These are phyloP conservation scores for Chionodraco myersi DNA, from an alignment of 2,113 vertebrate genomes.

Conservation along the genomic window DNA sequence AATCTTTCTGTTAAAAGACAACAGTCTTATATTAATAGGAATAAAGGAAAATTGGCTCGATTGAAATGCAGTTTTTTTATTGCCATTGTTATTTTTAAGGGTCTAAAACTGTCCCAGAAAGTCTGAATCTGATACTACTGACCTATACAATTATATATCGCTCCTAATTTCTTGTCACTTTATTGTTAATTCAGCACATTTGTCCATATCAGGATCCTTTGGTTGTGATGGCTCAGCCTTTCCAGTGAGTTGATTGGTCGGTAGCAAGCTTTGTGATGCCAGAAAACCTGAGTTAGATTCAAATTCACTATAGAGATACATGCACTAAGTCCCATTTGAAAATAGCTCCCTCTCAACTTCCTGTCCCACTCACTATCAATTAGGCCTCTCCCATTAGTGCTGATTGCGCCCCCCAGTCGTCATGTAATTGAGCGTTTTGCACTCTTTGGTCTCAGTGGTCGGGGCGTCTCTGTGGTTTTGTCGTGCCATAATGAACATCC, in stretches of 20 bases:
- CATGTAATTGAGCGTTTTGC: conserved; percentile 38
- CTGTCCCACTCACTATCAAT: conserved; percentile 31
- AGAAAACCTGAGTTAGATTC: background rate
- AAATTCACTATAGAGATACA: background rate
- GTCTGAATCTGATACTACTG: background rate
- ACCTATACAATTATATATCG: no score
- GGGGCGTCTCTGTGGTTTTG: conserved; percentile 26
- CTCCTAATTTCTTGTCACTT: background rate
- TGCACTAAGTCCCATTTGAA: background rate
- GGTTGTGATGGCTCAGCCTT: background rate
- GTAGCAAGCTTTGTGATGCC: no score
- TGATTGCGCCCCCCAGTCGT: conserved; percentile 23
- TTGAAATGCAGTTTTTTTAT: background rate
- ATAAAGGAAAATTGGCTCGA: background rate
- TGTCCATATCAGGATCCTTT: background rate
- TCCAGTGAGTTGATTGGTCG: background rate
- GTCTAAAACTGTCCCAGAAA: background rate
- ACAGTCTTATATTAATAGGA: background rate
- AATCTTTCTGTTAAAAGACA: background rate
- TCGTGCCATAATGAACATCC: conserved; percentile 1
- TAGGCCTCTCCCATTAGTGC: conserved; percentile 35
- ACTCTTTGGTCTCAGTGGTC: conserved; percentile 2
- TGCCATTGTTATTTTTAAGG: background rate
- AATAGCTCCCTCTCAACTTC: background rate
- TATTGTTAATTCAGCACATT: background rate